These are phyloP conservation scores for Orthosia incerta DNA, from an alignment of 2,888 invertebrate genomes.

Conservation along the genomic window DNA sequence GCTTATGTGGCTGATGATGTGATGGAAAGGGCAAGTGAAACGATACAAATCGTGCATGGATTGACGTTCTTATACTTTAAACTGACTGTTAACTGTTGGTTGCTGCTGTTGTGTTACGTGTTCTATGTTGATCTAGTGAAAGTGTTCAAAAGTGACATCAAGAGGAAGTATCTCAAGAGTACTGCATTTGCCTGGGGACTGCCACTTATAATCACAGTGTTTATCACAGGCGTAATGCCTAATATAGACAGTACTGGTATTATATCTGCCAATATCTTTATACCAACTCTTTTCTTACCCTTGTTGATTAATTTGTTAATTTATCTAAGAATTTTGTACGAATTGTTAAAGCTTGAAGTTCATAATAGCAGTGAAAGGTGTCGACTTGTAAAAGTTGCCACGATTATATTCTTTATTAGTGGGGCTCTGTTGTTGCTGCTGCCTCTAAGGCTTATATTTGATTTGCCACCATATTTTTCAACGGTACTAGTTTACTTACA, in stretches of 20 bases:
- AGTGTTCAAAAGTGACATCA: constrained; percentile 26
- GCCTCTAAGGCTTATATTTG: background rate
- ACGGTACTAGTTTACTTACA: constrained; percentile 22
- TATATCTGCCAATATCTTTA: background rate
- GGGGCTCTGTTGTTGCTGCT: constrained; percentile 32
- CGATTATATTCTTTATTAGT: constrained; percentile 47
- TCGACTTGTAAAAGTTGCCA: constrained; percentile 29
- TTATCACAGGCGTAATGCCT: constrained; percentile 11
- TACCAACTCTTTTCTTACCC: background rate
- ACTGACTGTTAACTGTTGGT: constrained; percentile 40
- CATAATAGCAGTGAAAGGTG: background rate
- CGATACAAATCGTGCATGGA: background rate
- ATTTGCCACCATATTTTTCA: constrained; percentile 7
- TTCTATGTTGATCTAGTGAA: constrained; percentile 51
- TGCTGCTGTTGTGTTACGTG: constrained; percentile 45
- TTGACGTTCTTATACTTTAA: constrained; percentile 39
- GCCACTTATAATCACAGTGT: constrained; percentile 11
- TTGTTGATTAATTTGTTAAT: constrained; percentile 38
- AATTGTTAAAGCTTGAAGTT: constrained; percentile 13
- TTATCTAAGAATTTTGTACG: constrained; percentile 32
- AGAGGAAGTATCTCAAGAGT: constrained; percentile 36
- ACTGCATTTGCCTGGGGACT: constrained; percentile 40
- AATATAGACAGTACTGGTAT: background rate
- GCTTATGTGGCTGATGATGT: background rate
- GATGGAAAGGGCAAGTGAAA: background rate